A percentile compares a stretch with the other conserved stretches of the same genome.
Evolutionary conservation across 2,113 vertebrate genomes (phyloP).

Genomic region (Oreochromis niloticus): DNA sequence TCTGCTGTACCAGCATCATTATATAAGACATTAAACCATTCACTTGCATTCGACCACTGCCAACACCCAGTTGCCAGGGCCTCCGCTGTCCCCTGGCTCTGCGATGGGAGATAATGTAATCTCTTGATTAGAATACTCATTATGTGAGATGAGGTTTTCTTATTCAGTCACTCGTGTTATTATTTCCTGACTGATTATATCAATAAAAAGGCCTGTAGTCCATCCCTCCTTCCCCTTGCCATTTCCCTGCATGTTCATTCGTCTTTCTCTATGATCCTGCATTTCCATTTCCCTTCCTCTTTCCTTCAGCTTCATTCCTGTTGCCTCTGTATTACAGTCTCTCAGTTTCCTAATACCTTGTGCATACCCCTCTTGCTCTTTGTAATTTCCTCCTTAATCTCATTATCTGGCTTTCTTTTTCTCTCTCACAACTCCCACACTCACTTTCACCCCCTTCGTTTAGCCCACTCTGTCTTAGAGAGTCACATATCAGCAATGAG

Average conservation of each 20-base stretch:
- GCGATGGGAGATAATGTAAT: constrained; percentile 66
- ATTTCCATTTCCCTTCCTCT: constrained; percentile 33
- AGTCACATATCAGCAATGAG: constrained; percentile 44
- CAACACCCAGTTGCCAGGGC: constrained; percentile 45
- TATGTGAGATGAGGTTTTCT: constrained; percentile 69
- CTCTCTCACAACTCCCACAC: constrained; percentile 20
- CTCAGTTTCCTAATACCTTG: constrained; percentile 22
- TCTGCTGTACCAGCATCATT: constrained; percentile 1
- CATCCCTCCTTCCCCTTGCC: not conserved
- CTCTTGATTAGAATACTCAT: constrained; percentile 75
- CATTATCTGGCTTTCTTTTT: constrained; percentile 55
- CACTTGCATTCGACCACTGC: constrained; percentile 14
- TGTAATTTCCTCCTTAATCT: constrained; percentile 68
- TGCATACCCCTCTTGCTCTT: constrained; percentile 25
- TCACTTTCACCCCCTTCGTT: constrained; percentile 36
- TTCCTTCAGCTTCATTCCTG: constrained; percentile 21
- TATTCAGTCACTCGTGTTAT: constrained; percentile 68
- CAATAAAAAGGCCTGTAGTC: constrained; percentile 38
- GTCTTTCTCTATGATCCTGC: not conserved
- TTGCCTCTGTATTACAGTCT: constrained; percentile 25
- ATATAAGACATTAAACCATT: constrained; percentile 43
- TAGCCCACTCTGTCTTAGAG: constrained; percentile 40
- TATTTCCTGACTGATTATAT: constrained; percentile 66
- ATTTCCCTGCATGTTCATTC: not conserved
- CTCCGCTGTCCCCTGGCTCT: constrained; percentile 17